These are phyloP conservation scores for Pachyuromys duprasi DNA, from an alignment of 2,797 vertebrate genomes.

Conservation along the genomic window DNA sequence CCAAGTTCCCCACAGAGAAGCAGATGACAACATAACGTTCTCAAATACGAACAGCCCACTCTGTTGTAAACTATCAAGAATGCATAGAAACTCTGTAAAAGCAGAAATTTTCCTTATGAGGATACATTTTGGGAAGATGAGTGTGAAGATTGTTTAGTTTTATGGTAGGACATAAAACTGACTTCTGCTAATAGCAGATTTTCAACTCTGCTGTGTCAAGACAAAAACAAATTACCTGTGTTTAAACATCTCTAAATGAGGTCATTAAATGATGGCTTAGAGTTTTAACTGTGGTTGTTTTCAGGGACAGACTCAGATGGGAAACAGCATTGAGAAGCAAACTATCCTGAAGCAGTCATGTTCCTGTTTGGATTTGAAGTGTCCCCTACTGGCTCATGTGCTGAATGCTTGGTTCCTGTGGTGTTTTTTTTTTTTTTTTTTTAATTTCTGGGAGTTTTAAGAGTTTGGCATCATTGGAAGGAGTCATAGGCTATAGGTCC, in stretches of 20 bases:
- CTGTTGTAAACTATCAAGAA: not conserved
- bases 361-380: not conserved
- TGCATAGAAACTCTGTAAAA: not conserved
- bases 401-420: not conserved
- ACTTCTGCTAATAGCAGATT: constrained; percentile 38
- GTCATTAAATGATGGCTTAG: not conserved
- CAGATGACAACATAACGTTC: constrained; percentile 17
- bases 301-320: not conserved
- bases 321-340: not conserved
- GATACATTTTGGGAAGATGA: not conserved
- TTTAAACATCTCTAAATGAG: constrained; percentile 45
- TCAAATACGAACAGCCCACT: not conserved
- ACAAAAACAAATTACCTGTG: constrained; percentile 36
- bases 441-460: not conserved
- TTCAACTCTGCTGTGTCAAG: constrained; percentile 1
- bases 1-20: constrained; percentile 30
- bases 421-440: too few species aligned
- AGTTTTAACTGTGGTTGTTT: constrained; percentile 49
- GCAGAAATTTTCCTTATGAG: constrained; percentile 15
- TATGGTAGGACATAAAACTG: constrained; percentile 14
- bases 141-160: not conserved
- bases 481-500: not conserved
- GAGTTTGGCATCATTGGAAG: not conserved
- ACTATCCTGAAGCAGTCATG: not conserved
- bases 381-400: not conserved